A percentile compares a stretch with the other conserved stretches of the same genome.
Evolutionary conservation across 2,113 vertebrate genomes (phyloP).

Genomic region (Phoxinus phoxinus): DNA sequence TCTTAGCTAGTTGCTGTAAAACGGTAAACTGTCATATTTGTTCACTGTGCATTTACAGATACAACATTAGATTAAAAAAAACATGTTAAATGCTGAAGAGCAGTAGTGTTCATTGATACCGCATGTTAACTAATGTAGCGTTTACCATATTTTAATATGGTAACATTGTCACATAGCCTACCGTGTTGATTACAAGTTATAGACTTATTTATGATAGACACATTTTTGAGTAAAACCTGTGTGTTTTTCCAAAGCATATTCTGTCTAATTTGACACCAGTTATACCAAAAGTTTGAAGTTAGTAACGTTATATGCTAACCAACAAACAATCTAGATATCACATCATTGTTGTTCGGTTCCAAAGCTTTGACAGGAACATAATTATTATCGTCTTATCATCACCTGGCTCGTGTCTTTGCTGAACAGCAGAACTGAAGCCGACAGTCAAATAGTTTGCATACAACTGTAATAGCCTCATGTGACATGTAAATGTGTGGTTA

Average conservation of each 20-base stretch:
- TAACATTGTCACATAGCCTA: background rate
- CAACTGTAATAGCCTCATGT: background rate
- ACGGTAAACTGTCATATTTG: background rate
- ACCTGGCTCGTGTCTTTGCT: background rate
- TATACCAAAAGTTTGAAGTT: background rate
- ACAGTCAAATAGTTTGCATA: constrained; percentile 16
- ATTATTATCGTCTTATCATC: background rate
- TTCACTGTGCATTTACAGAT: background rate
- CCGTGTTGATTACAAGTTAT: background rate
- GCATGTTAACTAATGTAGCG: background rate
- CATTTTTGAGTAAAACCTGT: background rate
- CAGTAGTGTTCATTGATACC: background rate
- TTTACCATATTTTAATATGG: background rate
- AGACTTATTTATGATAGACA: background rate
- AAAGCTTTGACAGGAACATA: background rate
- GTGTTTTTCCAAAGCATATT: background rate
- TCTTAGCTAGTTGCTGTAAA: background rate
- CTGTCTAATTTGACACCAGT: background rate
- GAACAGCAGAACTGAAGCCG: background rate
- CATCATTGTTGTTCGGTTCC: background rate
- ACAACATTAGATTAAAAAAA: background rate
- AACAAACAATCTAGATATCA: background rate
- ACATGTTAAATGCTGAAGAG: background rate
- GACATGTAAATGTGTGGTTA: constrained; percentile 30
- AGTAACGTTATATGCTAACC: no score